Evolutionary conservation across 2,113 vertebrate genomes (phyloP).

Genomic region (Macrotis lagotis): DNA sequence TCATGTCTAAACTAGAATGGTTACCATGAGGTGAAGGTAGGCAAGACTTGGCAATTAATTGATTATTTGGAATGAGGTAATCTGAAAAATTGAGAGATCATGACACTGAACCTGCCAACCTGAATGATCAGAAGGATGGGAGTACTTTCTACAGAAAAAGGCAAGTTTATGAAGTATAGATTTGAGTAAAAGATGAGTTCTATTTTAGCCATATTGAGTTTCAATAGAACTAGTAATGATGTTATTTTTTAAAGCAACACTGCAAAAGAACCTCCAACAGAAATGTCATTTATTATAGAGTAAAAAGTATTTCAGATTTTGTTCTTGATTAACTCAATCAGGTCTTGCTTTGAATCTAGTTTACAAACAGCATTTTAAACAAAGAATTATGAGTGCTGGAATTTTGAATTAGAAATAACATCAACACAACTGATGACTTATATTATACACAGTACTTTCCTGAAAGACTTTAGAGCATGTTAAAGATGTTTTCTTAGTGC

Average conservation of each 20-base stretch:
- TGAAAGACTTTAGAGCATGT: conserved; percentile 41
- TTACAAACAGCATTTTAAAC: not conserved
- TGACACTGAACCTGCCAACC: not conserved
- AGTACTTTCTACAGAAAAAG: not conserved
- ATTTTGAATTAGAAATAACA: conserved; percentile 39
- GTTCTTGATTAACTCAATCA: not conserved
- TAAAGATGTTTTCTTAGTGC: conserved; percentile 33
- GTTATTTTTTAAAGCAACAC: not conserved
- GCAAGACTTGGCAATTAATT: not conserved
- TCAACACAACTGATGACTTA: not conserved
- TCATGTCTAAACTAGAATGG: not conserved
- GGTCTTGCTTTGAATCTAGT: conserved; percentile 18
- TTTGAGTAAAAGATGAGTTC: not conserved
- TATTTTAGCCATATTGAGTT: not conserved
- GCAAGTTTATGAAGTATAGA: not conserved
- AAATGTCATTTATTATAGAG: not conserved
- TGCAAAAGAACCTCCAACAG: not conserved
- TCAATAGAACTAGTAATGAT: not conserved
- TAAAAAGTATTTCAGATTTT: not conserved
- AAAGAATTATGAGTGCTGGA: conserved; percentile 12
- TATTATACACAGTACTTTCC: not conserved
- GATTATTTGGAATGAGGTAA: not conserved
- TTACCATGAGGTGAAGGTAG: not conserved
- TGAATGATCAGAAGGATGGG: not conserved
- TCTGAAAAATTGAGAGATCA: not conserved